Evolutionary conservation across 2,113 vertebrate genomes (phyloP).

Genomic region (Myodes glareolus): DNA sequence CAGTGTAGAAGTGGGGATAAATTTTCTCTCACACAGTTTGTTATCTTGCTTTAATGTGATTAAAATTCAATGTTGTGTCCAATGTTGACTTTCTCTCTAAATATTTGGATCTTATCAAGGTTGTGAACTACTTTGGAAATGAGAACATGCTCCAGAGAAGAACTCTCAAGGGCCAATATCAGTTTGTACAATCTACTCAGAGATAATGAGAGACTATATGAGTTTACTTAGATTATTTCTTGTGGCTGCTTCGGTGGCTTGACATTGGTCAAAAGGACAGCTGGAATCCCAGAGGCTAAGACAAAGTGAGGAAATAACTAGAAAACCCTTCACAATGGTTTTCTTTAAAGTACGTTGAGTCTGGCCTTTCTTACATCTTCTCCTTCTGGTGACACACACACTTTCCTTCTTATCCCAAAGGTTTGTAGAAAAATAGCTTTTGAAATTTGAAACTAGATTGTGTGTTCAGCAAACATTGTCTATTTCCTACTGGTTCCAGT

Average conservation of each 20-base stretch:
- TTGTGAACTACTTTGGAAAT: conserved; percentile 58
- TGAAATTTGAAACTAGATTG: neutral
- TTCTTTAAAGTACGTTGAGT: conserved; percentile 15
- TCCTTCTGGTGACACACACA: neutral
- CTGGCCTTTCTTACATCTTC: neutral
- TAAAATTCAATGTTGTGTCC: conserved; percentile 40
- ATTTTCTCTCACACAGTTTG: conserved; percentile 64
- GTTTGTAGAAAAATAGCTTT: neutral
- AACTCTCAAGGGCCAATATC: conserved; percentile 11
- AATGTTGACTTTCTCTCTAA: conserved; percentile 64
- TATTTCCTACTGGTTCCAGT: neutral
- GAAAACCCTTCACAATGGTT: neutral
- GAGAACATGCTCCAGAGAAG: neutral
- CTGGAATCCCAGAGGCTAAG: conserved; percentile 17
- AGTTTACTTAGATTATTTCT: conserved; percentile 55
- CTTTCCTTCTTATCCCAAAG: neutral
- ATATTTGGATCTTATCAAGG: conserved; percentile 55
- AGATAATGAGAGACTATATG: conserved; percentile 42
- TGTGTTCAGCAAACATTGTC: neutral
- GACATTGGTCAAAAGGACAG: conserved; percentile 1
- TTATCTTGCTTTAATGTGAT: conserved; percentile 74
- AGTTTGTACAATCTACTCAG: conserved; percentile 46
- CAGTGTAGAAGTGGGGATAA: conserved; percentile 60
- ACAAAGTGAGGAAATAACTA: neutral
- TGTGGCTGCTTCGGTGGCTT: conserved; percentile 29